Evolutionary conservation across 2,888 invertebrate species (phyloP).

Genomic region (Rutpela maculata): DNA sequence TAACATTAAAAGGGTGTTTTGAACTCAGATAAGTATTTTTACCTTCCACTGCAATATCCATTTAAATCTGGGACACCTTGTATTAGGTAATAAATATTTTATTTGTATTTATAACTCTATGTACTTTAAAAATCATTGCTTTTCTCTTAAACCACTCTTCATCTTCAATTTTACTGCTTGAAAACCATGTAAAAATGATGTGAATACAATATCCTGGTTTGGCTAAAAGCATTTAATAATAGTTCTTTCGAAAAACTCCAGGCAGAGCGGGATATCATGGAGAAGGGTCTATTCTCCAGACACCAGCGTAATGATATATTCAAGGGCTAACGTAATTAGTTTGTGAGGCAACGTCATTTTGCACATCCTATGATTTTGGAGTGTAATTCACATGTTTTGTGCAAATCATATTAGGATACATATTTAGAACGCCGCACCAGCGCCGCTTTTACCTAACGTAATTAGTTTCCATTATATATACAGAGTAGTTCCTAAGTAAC

Average conservation of each 20-base stretch:
- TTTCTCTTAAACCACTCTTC: no score
- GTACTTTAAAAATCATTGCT: no score
- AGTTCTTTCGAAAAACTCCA: background rate
- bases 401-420: background rate
- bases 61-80: no score
- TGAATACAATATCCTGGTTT: background rate
- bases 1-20: no score
- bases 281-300: conserved; percentile 13
- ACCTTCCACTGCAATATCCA: no score
- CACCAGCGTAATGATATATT: conserved; percentile 23
- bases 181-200: background rate
- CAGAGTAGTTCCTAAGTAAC: no score
- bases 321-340: conserved; percentile 20
- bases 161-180: no score
- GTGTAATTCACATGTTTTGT: background rate
- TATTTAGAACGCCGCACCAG: background rate
- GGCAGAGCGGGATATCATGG: background rate
- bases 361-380: conserved; percentile 3
- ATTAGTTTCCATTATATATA: background rate
- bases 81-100: no score
- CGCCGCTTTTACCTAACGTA: background rate
- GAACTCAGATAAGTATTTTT: no score
- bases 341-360: background rate
- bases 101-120: no score
- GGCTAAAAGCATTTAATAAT: conserved; percentile 8